Conservation (phyloP, 2,888 invertebrate species). For the Lathronympha strigana region DNA sequence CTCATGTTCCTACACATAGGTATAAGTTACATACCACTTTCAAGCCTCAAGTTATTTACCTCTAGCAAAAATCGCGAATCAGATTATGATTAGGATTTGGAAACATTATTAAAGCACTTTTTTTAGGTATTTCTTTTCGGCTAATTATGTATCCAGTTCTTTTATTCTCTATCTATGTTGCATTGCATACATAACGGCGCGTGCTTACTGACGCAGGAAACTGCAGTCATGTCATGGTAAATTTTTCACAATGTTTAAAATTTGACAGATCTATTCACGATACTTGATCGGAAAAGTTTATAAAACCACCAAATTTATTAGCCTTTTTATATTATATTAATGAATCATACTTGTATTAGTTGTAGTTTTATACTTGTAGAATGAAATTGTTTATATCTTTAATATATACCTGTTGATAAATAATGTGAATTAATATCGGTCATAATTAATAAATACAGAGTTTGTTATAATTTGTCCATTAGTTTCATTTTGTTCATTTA, state of each 20-base stretch:
- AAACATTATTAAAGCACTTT: no score
- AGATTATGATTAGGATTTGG: no score
- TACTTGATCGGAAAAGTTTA: slow-evolving; percentile 22
- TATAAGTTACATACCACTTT: no score
- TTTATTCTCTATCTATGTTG: no score
- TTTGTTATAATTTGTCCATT: slow-evolving; percentile 36
- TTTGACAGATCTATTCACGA: not conserved
- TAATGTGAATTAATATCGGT: slow-evolving; percentile 37
- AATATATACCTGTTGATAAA: slow-evolving; percentile 41
- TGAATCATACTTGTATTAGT: slow-evolving; percentile 27
- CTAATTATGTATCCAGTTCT: no score
- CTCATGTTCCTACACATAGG: no score
- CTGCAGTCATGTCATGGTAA: no score
- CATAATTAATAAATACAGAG: slow-evolving; percentile 37
- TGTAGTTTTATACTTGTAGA: slow-evolving; percentile 41
- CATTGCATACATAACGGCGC: no score
- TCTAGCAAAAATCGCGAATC: no score
- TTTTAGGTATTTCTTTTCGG: no score
- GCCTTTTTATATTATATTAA: slow-evolving; percentile 8
- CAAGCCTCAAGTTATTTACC: no score
- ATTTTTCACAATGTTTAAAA: not conserved
- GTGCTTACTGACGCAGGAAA: no score
- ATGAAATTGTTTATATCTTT: slow-evolving; percentile 41
- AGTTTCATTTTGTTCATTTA: slow-evolving; percentile 26
- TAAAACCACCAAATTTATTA: slow-evolving; percentile 11